Base-by-base conservation (phyloP, 37 sponge, comb jelly and placozoan genomes). In the Eunapius fragilis region DNA sequence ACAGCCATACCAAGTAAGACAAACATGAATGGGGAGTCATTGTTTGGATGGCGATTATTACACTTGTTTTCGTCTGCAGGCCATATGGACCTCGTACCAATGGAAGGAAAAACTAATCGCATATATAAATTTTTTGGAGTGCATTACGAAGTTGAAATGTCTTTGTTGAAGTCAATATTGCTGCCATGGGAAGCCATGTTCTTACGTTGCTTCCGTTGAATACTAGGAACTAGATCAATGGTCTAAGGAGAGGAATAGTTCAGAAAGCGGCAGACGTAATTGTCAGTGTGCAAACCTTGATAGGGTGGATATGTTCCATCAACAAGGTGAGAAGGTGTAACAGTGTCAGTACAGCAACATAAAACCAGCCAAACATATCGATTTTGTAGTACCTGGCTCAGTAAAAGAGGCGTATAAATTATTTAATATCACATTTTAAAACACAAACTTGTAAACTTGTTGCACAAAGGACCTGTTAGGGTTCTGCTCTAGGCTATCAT, bases 1-100 rank as follows among this genome's bases (percentile, higher is more conserved):
- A 97, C 88, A 97, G 94, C 80, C 94, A 95, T 72, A 41, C 99
- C 73, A 99, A 98, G 95, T 94, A 50, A 91, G 93, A 67, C 31
- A 37, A 30, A 31, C 19, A 74, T 31, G 37, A 35, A n/a, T n/a
- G 74, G 71, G 38, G n/a, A n/a, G n/a, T n/a, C n/a, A n/a, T n/a
- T 72, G 72, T 23, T 17, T 30, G 25, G 24, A 74, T 72, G 25
- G 3, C 28, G 4, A 67, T 76, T 76, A 9, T 12, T 70, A 3
- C 28, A 3, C 71, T n/a, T n/a, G n/a, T n/a, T 6, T 70, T 13
- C 71, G 12, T 9, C 47, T 45, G 4, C 9, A 45, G 47, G 47
- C 47, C 47, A 45, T 45, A 45, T 45, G 47, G 47, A 45, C 47
- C 47, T 11, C 47, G 47, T 9, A 45, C 47, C 47, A 45, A 45